phyloP scores from a whole-genome alignment of 2,797 vertebrate genomes.

The Hypotaenidia philippensis region DNA sequence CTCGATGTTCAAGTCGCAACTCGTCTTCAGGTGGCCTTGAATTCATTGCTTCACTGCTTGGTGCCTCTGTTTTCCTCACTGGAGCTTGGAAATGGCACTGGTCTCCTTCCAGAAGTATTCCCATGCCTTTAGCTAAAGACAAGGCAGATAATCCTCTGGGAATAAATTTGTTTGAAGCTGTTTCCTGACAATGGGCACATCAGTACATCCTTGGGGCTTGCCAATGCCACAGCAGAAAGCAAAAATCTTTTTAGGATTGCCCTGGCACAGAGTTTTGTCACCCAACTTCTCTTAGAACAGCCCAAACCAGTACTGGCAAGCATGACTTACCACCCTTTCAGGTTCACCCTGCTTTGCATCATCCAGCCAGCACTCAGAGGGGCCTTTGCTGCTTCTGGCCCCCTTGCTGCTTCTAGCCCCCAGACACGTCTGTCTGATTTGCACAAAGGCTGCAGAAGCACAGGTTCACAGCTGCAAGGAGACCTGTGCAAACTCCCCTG shows the following conservation, averaged over 20 bases:
- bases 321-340: not conserved
- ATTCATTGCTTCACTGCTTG: not conserved
- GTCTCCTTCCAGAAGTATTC: not conserved
- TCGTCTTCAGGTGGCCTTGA: not conserved
- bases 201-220: not conserved
- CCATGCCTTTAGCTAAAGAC: not conserved
- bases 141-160: not conserved
- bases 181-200: not conserved
- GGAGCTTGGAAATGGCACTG: not conserved
- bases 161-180: not conserved
- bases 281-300: not conserved
- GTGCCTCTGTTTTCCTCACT: not conserved
- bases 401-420: not conserved
- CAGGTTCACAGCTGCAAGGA: not conserved
- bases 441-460: not conserved
- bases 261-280: not conserved
- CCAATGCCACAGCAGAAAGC: not conserved
- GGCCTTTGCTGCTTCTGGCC: not conserved
- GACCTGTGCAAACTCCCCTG: not conserved
- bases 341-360: not conserved
- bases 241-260: not conserved
- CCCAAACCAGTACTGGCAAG: not conserved
- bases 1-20: not conserved
- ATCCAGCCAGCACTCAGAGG: not conserved
- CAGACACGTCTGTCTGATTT: rapidly evolving